Conservation (phyloP, 2,797 vertebrate species). For the Oreonectes daqikongensis region DNA sequence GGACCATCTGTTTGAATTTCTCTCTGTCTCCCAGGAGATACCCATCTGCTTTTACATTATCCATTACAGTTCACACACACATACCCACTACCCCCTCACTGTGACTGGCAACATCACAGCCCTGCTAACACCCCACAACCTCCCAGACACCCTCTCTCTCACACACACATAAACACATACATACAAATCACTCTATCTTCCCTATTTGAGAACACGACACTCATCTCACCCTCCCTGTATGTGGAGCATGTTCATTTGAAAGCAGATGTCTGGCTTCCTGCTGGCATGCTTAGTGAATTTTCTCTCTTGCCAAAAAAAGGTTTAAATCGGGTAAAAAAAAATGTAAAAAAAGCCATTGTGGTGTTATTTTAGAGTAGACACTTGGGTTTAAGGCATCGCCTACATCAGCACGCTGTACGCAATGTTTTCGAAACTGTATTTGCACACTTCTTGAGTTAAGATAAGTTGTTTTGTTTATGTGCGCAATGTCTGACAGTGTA, state of each 20-base stretch:
- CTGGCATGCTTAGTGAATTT: conserved; percentile 42
- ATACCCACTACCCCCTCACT: conserved; percentile 54
- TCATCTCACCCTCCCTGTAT: conserved; percentile 38
- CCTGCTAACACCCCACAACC: conserved; percentile 64
- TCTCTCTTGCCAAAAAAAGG: conserved; percentile 32
- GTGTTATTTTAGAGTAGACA: conserved; percentile 30
- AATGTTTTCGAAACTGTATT: conserved; percentile 34
- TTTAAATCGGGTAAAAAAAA: conserved; percentile 14
- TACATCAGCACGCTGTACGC: conserved; percentile 1
- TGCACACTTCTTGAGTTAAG: conserved; percentile 26
- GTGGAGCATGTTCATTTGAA: conserved; percentile 54
- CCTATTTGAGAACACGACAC: conserved; percentile 39
- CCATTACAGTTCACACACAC: conserved; percentile 88
- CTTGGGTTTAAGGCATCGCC: conserved; percentile 17
- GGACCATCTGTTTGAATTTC: conserved; percentile 99
- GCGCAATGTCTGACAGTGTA: no score
- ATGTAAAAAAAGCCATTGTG: conserved; percentile 35
- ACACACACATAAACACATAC: conserved; percentile 42
- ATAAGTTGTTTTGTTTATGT: conserved; percentile 8
- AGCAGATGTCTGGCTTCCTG: conserved; percentile 59
- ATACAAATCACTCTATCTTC: conserved; percentile 46
- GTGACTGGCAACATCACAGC: conserved; percentile 82
- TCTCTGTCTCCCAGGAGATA: conserved; percentile 89
- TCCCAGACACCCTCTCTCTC: conserved; percentile 49
- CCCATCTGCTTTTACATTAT: conserved; percentile 98